Conservation (phyloP, 2,888 invertebrate species). For the Crocallis elinguaria region DNA sequence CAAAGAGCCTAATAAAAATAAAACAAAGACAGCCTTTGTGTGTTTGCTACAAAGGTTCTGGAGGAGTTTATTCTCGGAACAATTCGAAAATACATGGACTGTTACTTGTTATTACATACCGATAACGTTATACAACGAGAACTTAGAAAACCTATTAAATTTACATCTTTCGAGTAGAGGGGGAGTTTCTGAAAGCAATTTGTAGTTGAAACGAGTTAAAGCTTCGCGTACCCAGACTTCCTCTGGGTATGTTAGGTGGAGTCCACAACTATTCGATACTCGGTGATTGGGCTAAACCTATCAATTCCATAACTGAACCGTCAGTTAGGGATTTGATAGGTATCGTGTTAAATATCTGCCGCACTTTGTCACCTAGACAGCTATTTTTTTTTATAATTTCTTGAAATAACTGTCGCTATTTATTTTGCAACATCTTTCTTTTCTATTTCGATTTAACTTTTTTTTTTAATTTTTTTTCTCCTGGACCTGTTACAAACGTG, state of each 20-base stretch:
- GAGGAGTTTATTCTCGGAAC: conserved; percentile 1
- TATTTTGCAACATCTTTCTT: too few species aligned
- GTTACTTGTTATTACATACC: not conserved
- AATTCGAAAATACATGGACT: not conserved
- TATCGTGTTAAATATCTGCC: too few species aligned
- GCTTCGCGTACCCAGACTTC: conserved; percentile 7
- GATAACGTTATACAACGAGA: not conserved
- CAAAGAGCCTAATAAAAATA: conserved; percentile 8
- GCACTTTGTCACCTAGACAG: too few species aligned
- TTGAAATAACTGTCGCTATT: too few species aligned
- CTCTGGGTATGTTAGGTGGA: not conserved
- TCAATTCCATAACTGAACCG: not conserved
- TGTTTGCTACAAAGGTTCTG: conserved; percentile 5
- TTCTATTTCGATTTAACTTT: too few species aligned
- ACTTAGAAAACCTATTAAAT: conserved; percentile 16
- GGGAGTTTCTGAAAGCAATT: conserved; percentile 41
- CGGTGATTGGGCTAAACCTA: not conserved
- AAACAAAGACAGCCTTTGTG: not conserved
- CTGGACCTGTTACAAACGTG: too few species aligned
- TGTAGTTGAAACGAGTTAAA: conserved; percentile 37
- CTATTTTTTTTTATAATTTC: too few species aligned
- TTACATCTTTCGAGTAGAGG: conserved; percentile 8
- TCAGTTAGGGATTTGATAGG: too few species aligned
- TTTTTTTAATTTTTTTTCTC: too few species aligned
- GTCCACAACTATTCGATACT: conserved; percentile 1